Evolutionary conservation across 2,797 vertebrate species (phyloP).

Genomic region (Okamejei kenojei): DNA sequence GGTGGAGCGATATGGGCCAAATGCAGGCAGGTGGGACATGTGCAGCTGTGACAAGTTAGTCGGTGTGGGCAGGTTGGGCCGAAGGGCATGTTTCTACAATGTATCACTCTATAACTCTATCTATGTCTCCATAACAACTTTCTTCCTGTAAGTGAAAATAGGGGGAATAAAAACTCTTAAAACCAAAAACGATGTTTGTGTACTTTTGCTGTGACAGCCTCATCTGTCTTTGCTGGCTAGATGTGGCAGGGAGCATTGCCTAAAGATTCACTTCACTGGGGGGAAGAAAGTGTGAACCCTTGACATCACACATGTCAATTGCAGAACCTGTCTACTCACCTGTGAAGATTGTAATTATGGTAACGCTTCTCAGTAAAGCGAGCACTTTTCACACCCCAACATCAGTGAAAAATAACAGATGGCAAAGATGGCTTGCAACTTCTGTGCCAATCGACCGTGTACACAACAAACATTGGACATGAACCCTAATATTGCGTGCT

Average conservation of each 20-base stretch:
- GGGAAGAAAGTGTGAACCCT: background rate
- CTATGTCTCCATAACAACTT: no score
- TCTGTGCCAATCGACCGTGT: background rate
- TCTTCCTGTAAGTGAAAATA: no score
- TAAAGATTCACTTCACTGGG: background rate
- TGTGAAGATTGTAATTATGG: background rate
- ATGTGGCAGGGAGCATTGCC: background rate
- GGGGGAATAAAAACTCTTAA: no score
- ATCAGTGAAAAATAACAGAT: constrained; percentile 6
- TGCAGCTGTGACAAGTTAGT: no score
- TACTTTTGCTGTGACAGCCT: background rate
- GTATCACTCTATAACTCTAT: no score
- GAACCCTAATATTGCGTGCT: background rate
- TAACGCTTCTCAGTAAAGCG: background rate
- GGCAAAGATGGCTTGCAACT: background rate
- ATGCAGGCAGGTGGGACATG: no score
- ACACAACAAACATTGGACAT: background rate
- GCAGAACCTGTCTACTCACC: background rate
- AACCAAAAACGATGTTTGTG: background rate
- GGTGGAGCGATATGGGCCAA: no score
- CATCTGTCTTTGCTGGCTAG: background rate
- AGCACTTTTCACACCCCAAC: background rate
- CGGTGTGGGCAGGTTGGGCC: no score
- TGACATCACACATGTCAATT: background rate
- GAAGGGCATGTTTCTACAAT: no score